Evolutionary conservation across 2,113 vertebrate genomes (phyloP).

Genomic region (Varanus komodoensis): DNA sequence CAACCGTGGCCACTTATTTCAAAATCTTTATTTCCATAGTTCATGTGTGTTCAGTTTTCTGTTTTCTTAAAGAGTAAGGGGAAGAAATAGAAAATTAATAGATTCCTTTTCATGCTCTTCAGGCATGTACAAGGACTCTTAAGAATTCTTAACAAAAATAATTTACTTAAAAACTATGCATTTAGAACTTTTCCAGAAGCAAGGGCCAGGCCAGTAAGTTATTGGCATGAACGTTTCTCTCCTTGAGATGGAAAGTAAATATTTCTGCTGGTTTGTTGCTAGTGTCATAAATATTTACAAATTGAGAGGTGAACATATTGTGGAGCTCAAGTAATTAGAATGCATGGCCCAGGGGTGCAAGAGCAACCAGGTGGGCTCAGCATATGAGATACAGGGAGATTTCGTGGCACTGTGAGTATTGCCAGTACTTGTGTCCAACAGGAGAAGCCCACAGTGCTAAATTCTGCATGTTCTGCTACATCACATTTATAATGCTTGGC

Average conservation of each 20-base stretch:
- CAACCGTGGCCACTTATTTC: background rate
- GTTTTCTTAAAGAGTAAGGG: too few species aligned
- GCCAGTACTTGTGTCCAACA: background rate
- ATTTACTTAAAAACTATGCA: background rate
- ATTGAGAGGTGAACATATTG: background rate
- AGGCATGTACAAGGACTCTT: background rate
- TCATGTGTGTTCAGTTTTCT: too few species aligned
- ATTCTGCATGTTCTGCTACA: too few species aligned
- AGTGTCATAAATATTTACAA: background rate
- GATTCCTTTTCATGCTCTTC: background rate
- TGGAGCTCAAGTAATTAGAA: background rate
- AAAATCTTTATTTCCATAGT: background rate
- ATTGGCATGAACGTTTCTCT: background rate
- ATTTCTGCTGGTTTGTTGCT: background rate
- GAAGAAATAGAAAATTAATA: background rate
- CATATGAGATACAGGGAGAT: background rate
- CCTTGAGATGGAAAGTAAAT: background rate
- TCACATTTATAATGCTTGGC: too few species aligned
- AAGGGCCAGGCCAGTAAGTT: background rate
- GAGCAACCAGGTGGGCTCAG: background rate
- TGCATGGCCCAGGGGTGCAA: background rate
- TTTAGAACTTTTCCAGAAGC: background rate
- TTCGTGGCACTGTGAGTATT: background rate
- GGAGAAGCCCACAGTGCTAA: background rate
- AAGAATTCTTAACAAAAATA: background rate